Evolutionary conservation across 2,113 vertebrate genomes (phyloP).

Genomic region (Vidua macroura): DNA sequence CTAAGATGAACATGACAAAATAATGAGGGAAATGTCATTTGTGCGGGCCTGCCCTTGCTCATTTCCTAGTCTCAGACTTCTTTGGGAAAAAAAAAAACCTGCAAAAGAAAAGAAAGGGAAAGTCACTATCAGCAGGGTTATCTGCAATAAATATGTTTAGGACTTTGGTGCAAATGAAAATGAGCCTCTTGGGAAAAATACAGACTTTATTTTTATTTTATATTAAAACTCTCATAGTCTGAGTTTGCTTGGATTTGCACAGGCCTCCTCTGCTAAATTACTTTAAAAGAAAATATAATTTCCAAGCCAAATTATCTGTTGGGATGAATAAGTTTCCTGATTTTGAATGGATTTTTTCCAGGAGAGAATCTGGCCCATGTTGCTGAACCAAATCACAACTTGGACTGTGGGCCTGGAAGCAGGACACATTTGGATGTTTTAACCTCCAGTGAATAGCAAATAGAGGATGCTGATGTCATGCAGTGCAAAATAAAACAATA

Average conservation of each 20-base stretch:
- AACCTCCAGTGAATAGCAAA: constrained; percentile 45
- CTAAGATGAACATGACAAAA: background rate
- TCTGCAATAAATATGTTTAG: background rate
- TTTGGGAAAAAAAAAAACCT: background rate
- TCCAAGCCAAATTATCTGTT: constrained; percentile 22
- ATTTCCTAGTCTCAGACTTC: background rate
- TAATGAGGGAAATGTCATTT: background rate
- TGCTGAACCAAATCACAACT: constrained; percentile 35
- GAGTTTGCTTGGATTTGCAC: background rate
- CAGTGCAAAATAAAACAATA: constrained; percentile 40
- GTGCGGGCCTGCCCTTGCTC: rapidly evolving
- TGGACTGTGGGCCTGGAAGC: constrained; percentile 1
- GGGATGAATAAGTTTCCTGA: constrained; percentile 45
- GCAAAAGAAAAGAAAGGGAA: background rate
- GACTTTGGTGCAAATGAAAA: background rate
- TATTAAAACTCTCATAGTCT: background rate
- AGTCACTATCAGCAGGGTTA: background rate
- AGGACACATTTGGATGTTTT: constrained; percentile 40
- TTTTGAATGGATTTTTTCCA: constrained; percentile 49
- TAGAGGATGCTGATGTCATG: constrained; percentile 23
- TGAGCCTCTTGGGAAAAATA: background rate
- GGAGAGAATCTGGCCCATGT: constrained; percentile 19
- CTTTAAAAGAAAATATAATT: background rate
- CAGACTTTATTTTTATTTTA: background rate
- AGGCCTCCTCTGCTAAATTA: background rate